These are phyloP conservation scores for Beaufortia kweichowensis DNA, from an alignment of 2,113 vertebrate species.

Conservation along the genomic window DNA sequence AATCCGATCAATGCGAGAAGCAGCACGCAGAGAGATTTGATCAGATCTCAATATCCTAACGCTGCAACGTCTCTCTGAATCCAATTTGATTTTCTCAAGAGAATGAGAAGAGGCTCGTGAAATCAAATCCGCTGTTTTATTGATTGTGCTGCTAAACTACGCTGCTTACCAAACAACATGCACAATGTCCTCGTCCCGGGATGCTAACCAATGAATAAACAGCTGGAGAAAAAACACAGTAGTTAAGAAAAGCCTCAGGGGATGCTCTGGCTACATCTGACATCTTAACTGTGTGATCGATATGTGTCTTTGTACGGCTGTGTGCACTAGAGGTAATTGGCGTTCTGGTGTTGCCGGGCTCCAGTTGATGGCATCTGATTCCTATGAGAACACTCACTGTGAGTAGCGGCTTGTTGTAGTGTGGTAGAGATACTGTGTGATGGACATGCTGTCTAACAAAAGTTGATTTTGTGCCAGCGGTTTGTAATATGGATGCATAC, in stretches of 20 bases:
- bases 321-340: slow-evolving; percentile 49
- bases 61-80: slow-evolving; percentile 11
- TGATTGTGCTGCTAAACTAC: slow-evolving; percentile 53
- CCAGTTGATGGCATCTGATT: slow-evolving; percentile 4
- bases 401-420: slow-evolving; percentile 4
- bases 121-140: slow-evolving; percentile 32
- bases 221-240: slow-evolving; percentile 10
- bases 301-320: slow-evolving; percentile 38
- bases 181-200: slow-evolving; percentile 39
- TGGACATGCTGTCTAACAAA: slow-evolving; percentile 8
- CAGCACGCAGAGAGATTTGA: slow-evolving; percentile 36
- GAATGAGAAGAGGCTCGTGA: slow-evolving; percentile 24
- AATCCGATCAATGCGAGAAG: slow-evolving; percentile 48
- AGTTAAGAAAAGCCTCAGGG: slow-evolving; percentile 44
- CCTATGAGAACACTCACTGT: slow-evolving; percentile 19
- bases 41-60: slow-evolving; percentile 45
- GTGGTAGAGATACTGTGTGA: slow-evolving; percentile 24
- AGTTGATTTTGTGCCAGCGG: background rate
- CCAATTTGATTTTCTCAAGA: slow-evolving; percentile 42
- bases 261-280: slow-evolving; percentile 34
- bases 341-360: slow-evolving; percentile 15
- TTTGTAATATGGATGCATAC: background rate
- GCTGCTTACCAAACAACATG: slow-evolving; percentile 40
- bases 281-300: slow-evolving; percentile 52
- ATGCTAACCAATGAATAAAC: slow-evolving; percentile 51